These are phyloP conservation scores for Drosophila lini DNA, from an alignment of 1,140 invertebrate genomes.

Conservation along the genomic window DNA sequence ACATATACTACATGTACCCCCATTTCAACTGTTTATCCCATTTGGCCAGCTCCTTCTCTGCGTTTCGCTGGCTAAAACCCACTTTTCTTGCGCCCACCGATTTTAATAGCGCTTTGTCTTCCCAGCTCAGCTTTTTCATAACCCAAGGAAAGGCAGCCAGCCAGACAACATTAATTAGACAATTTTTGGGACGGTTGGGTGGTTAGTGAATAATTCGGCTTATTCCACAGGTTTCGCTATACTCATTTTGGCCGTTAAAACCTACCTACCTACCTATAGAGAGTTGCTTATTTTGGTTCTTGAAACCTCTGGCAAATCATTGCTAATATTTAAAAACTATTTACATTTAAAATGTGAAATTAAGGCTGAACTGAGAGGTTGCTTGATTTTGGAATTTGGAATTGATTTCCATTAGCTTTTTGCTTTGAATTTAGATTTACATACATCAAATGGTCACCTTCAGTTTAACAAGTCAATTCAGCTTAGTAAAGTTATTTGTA, in stretches of 20 bases:
- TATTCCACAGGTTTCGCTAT: conserved; percentile 3
- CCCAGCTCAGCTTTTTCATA: conserved; percentile 24
- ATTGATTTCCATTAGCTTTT: not conserved
- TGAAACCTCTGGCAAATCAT: not conserved
- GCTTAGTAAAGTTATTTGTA: not conserved
- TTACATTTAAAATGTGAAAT: too few relatives aligned
- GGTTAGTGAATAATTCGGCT: not conserved
- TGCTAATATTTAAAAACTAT: not conserved
- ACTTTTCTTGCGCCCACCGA: conserved; percentile 15
- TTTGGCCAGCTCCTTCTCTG: not conserved
- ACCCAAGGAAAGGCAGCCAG: not conserved
- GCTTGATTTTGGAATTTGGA: not conserved
- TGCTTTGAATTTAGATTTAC: not conserved
- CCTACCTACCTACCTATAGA: too few relatives aligned
- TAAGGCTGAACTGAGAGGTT: too few relatives aligned
- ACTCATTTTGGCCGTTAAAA: not conserved
- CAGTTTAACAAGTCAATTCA: conserved; percentile 17
- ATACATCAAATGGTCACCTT: conserved; percentile 22
- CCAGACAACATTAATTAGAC: conserved; percentile 8
- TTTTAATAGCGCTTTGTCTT: conserved; percentile 30
- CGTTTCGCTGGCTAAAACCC: conserved; percentile 20
- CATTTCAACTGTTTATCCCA: not conserved
- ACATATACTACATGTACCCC: not conserved
- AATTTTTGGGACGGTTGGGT: conserved; percentile 6
- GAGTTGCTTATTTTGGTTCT: too few relatives aligned